These are phyloP conservation scores for Cephalopterus ornatus DNA, from an alignment of 2,113 vertebrate genomes.

Conservation along the genomic window DNA sequence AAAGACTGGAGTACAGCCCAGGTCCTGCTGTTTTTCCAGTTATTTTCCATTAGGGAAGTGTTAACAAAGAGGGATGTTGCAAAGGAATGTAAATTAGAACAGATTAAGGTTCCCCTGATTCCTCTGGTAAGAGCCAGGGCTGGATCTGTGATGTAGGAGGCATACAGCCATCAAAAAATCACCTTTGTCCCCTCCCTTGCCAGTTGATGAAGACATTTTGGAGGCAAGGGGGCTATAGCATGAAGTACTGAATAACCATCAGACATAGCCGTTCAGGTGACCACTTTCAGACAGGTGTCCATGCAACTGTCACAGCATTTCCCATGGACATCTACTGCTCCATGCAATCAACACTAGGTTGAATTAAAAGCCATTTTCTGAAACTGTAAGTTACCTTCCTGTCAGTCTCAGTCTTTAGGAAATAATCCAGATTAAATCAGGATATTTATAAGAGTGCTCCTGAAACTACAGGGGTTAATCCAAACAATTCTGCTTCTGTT, in stretches of 20 bases:
- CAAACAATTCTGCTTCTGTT: not conserved
- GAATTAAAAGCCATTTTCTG: not conserved
- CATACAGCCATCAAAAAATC: not conserved
- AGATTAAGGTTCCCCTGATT: not conserved
- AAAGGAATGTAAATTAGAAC: not conserved
- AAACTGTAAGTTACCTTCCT: not conserved
- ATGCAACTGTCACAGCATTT: not conserved
- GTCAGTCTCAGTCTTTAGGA: not conserved
- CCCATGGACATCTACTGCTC: not conserved
- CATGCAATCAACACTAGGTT: not conserved
- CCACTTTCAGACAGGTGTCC: rapidly evolving
- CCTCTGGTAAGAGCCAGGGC: not conserved
- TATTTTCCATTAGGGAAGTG: not conserved
- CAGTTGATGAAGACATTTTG: not conserved
- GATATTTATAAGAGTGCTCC: not conserved
- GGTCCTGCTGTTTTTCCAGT: not conserved
- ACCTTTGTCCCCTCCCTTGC: not conserved
- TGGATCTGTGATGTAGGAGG: not conserved
- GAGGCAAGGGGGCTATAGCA: not conserved
- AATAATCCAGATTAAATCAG: not conserved
- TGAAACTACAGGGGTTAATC: not conserved
- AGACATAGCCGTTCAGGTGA: not conserved
- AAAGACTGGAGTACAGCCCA: not conserved
- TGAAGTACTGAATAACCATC: not conserved
- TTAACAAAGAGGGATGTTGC: not conserved